Evolutionary conservation across 37 sponge, comb jelly and placozoan species (phyloP), one percentile per base, ranked within the genome.

Genomic region (Halisarca cf. caerulea): DNA sequence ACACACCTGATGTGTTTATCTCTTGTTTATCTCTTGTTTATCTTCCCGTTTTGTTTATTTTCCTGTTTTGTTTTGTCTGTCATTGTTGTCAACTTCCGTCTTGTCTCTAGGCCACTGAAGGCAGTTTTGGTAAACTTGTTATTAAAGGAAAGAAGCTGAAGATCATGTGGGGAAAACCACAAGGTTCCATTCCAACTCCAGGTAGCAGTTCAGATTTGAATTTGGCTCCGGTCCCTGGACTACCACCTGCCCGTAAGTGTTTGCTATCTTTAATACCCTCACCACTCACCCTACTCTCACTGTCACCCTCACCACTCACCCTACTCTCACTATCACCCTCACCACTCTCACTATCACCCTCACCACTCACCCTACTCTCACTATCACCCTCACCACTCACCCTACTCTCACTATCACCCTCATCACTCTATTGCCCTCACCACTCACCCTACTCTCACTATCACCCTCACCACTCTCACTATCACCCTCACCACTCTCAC

Each of bases 161-260:
- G 87, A 80, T 97, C 20, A 53, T 97, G 92, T 97, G 98, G 98
- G 98, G 98, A 9, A 88, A 87, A 58, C 59, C 92, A 20, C 93
- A 92, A 80, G 83, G 95, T 20, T 47, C 80, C 30, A 25, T 86
- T 27, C 84, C 75, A 33, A 45, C 41, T 39, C 37, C 45, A 5
- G 89, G 95, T 45, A 59, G 58, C 18, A 44, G 38, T 33, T 77
- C 85, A 27, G 80, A 59, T 36, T 28, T 44, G 11, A 57, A 81
- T 2, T 62, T 97, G 38, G 47, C 97, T 2, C 92, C 92, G 18
- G 97, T 97, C 2, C 95, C 94, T 15, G 97, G 97, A 38, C 83
- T 97, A 23, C 97, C 97, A 9, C 86, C 86, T 66, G 80, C 86
- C 4, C 80, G 77, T 74, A 25, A 53, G 89, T 58, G n/a, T n/a